phyloP scores from a whole-genome alignment of 2,888 invertebrate species.

The Electrophaes corylata region DNA sequence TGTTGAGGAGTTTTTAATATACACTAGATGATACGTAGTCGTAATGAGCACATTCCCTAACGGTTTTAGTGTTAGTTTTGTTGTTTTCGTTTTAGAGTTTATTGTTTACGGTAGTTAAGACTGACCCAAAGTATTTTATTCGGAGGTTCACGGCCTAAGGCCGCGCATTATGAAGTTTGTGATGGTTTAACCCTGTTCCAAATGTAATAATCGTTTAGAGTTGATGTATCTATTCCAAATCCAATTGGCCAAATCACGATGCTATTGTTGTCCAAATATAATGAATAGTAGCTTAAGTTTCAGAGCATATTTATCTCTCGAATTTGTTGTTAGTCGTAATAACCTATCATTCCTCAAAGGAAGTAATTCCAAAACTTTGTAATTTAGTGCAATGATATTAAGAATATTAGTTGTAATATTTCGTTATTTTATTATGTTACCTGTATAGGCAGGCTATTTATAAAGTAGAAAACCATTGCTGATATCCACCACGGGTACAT shows the following conservation, averaged over 20 bases:
- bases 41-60: slow-evolving; percentile 81
- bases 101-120: slow-evolving; percentile 75
- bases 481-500: slow-evolving; percentile 55
- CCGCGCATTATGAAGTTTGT: slow-evolving; percentile 42
- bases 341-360: slow-evolving; percentile 75
- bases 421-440: slow-evolving; percentile 41
- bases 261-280: slow-evolving; percentile 40
- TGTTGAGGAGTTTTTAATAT: slow-evolving; percentile 73
- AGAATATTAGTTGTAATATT: slow-evolving; percentile 60
- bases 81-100: slow-evolving; percentile 81
- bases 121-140: slow-evolving; percentile 78
- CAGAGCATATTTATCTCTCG: slow-evolving; percentile 54
- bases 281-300: slow-evolving; percentile 36
- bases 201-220: slow-evolving; percentile 28
- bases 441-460: slow-evolving; percentile 42
- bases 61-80: slow-evolving; percentile 75
- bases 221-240: slow-evolving; percentile 28
- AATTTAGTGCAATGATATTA: slow-evolving; percentile 81
- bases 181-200: slow-evolving; percentile 29
- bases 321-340: slow-evolving; percentile 68
- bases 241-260: slow-evolving; percentile 39
- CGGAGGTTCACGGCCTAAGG: slow-evolving; percentile 60
- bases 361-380: slow-evolving; percentile 78
- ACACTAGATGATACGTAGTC: slow-evolving; percentile 69
- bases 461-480: slow-evolving; percentile 42